Evolutionary conservation across 1,140 invertebrate genomes (phyloP).

Genomic region (Globodera ellingtonae): DNA sequence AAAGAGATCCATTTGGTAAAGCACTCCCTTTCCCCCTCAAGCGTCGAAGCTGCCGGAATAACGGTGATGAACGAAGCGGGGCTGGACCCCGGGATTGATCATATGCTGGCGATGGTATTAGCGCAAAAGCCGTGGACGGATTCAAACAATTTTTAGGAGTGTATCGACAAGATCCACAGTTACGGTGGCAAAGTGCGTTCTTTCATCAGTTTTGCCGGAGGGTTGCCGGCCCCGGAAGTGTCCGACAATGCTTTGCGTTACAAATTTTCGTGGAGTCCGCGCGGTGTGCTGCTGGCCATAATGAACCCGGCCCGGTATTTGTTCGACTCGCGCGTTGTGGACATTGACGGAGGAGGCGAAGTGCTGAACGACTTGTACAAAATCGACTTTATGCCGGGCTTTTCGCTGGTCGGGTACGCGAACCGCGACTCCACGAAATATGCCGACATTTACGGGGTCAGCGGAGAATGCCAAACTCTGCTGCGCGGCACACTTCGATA

Average conservation of each 20-base stretch:
- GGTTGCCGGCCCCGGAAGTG: slow-evolving; percentile 88
- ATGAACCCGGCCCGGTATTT: slow-evolving; percentile 84
- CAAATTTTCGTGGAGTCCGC: slow-evolving; percentile 79
- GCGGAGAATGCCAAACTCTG: slow-evolving; percentile 81
- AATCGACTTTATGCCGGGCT: slow-evolving; percentile 90
- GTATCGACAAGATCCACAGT: slow-evolving; percentile 84
- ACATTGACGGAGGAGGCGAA: slow-evolving; percentile 84
- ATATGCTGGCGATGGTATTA: slow-evolving; percentile 80
- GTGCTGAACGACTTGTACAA: slow-evolving; percentile 78
- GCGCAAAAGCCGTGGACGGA: neutral
- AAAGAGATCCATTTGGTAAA: neutral
- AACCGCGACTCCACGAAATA: slow-evolving; percentile 94
- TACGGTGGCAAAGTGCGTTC: slow-evolving; percentile 75
- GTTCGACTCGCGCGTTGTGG: slow-evolving; percentile 80
- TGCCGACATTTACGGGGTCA: slow-evolving; percentile 79
- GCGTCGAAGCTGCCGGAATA: slow-evolving; percentile 76
- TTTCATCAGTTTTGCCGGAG: slow-evolving; percentile 95
- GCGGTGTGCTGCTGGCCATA: slow-evolving; percentile 74
- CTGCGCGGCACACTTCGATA: slow-evolving; percentile 88
- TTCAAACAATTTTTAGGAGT: slow-evolving; percentile 70
- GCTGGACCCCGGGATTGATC: slow-evolving; percentile 95
- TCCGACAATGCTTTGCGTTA: slow-evolving; percentile 91
- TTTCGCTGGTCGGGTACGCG: slow-evolving; percentile 91
- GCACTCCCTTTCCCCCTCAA: neutral
- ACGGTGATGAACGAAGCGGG: slow-evolving; percentile 94